A percentile compares a stretch with the other conserved stretches of the same genome.
Evolutionary conservation across 2,113 vertebrate species (phyloP).

Genomic region (Apus apus): DNA sequence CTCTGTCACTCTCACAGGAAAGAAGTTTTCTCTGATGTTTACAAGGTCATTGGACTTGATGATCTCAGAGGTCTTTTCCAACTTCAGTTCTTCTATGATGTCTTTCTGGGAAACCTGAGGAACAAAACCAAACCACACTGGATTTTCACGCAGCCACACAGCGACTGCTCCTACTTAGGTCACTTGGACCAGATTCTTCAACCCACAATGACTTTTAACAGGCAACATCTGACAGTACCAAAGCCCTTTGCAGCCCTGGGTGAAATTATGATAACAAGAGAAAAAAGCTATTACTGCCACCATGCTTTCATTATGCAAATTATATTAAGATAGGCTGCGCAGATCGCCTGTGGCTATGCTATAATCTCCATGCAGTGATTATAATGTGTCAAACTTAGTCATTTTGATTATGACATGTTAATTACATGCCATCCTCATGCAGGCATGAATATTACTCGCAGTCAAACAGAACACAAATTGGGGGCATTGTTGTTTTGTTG

Average conservation of each 20-base stretch:
- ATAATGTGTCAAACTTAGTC: slow-evolving; percentile 97
- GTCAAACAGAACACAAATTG: slow-evolving; percentile 85
- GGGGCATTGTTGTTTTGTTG: slow-evolving; percentile 67
- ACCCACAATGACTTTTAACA: slow-evolving; percentile 72
- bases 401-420: slow-evolving; percentile 99
- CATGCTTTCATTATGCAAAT: slow-evolving; percentile 99
- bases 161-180: slow-evolving; percentile 30
- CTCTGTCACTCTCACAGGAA: no score
- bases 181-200: slow-evolving; percentile 64
- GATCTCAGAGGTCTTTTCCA: no score
- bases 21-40: no score
- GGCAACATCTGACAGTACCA: slow-evolving; percentile 86
- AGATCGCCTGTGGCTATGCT: slow-evolving; percentile 90
- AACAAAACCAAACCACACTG: accelerated
- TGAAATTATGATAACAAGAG: slow-evolving; percentile 99
- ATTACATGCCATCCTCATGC: slow-evolving; percentile 97
- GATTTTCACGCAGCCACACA: accelerated
- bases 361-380: slow-evolving; percentile 99
- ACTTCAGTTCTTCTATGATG: no score
- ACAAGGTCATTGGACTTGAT: no score
- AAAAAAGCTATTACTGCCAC: slow-evolving; percentile 99
- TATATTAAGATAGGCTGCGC: slow-evolving; percentile 98
- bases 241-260: slow-evolving; percentile 94
- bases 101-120: not conserved
- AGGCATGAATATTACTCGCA: slow-evolving; percentile 92